Evolutionary conservation across 2,888 invertebrate genomes (phyloP).

Genomic region (Pterobdella sp.): DNA sequence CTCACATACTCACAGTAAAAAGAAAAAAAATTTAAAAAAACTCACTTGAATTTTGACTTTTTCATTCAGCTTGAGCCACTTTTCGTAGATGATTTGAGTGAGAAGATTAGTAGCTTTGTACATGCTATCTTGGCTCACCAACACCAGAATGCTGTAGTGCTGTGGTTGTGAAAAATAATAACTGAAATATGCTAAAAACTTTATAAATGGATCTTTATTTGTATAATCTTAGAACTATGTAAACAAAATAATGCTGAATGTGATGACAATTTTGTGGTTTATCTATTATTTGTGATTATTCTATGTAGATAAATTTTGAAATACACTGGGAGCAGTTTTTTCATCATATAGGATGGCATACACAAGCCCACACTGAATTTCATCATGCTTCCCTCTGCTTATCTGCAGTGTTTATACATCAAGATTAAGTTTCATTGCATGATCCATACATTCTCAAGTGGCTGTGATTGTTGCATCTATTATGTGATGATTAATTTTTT

Average conservation of each 20-base stretch:
- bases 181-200: too few species aligned
- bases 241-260: background rate
- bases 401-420: slow-evolving; percentile 63
- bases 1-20: too few species aligned
- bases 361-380: slow-evolving; percentile 80
- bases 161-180: slow-evolving; percentile 39
- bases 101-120: slow-evolving; percentile 71
- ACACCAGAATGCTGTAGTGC: slow-evolving; percentile 81
- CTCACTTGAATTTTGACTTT: slow-evolving; percentile 59
- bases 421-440: too few species aligned
- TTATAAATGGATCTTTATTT: too few species aligned
- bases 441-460: too few species aligned
- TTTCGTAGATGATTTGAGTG: slow-evolving; percentile 75
- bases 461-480: too few species aligned
- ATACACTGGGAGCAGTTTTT: slow-evolving; percentile 51
- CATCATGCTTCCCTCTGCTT: slow-evolving; percentile 70
- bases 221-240: too few species aligned
- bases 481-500: too few species aligned
- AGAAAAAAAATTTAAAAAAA: too few species aligned
- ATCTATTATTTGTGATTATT: background rate
- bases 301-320: background rate
- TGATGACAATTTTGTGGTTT: background rate
- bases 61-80: slow-evolving; percentile 78
- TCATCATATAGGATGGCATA: slow-evolving; percentile 80
- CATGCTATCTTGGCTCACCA: slow-evolving; percentile 81